A percentile compares a stretch with the other conserved stretches of the same genome.
These are phyloP conservation scores for Coptodon bakossiorum DNA, from an alignment of 2,113 vertebrate species.

Conservation along the genomic window DNA sequence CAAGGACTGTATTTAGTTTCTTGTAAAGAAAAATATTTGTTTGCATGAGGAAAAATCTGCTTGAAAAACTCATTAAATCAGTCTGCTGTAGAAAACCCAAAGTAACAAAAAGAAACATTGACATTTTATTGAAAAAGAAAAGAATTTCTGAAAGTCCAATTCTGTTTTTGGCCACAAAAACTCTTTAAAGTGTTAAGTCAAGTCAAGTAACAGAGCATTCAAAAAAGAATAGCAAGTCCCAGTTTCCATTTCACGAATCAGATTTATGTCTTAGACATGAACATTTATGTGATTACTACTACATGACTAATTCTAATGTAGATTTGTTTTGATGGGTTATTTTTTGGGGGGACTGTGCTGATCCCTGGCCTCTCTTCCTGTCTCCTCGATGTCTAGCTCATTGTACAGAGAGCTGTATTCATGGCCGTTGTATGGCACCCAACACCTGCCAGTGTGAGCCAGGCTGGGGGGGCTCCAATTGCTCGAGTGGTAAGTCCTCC, in stretches of 20 bases:
- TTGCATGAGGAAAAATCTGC: neutral
- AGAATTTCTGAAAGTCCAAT: neutral
- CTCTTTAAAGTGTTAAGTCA: neutral
- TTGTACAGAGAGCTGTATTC: conserved; percentile 92
- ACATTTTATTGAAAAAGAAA: neutral
- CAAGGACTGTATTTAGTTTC: neutral
- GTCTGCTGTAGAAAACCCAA: neutral
- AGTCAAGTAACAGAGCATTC: neutral
- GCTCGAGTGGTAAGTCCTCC: conserved; percentile 94
- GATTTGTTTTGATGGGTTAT: neutral
- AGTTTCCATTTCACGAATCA: neutral
- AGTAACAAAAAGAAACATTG: neutral
- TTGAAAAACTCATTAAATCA: neutral
- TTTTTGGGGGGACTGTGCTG: neutral
- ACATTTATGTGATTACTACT: neutral
- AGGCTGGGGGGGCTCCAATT: conserved; percentile 96
- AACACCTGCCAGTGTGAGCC: conserved; percentile 99
- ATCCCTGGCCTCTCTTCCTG: conserved; percentile 29
- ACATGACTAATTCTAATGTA: neutral
- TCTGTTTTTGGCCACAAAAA: neutral
- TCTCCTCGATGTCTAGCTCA: conserved; percentile 75
- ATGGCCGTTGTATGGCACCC: conserved; percentile 91
- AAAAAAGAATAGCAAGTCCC: neutral
- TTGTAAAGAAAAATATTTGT: neutral
- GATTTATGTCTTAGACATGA: neutral